phyloP scores from a whole-genome alignment of 2,113 vertebrate genomes.

The Aegithalos caudatus region DNA sequence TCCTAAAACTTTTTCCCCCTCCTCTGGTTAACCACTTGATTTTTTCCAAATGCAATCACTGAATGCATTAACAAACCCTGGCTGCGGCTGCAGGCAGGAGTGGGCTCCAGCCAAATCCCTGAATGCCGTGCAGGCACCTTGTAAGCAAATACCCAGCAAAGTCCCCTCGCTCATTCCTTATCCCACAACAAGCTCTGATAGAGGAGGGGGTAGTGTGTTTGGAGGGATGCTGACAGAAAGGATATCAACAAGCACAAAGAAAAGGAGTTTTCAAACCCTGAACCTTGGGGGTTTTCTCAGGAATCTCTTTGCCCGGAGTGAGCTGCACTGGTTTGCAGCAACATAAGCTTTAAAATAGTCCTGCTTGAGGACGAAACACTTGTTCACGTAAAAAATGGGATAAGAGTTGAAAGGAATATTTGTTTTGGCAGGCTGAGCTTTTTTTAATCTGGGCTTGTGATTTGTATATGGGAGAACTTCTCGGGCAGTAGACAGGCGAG shows the following conservation, averaged over 20 bases:
- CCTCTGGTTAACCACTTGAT: slow-evolving; percentile 73
- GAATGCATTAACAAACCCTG: slow-evolving; percentile 49
- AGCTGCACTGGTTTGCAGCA: background rate
- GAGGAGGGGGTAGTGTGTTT: background rate
- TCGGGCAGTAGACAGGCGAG: background rate
- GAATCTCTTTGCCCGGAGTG: background rate
- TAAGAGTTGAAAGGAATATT: slow-evolving; percentile 33
- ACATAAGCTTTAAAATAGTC: background rate
- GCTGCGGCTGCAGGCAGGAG: slow-evolving; percentile 23
- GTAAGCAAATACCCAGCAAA: slow-evolving; percentile 1
- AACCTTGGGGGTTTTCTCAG: background rate
- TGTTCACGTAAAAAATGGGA: slow-evolving; percentile 6
- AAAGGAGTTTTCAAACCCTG: background rate
- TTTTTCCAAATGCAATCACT: slow-evolving; percentile 73
- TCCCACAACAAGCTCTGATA: fast-evolving
- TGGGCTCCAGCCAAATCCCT: background rate
- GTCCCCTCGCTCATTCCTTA: background rate
- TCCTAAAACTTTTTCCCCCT: slow-evolving; percentile 48
- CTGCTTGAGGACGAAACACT: slow-evolving; percentile 20
- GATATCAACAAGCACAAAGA: background rate
- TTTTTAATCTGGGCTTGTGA: slow-evolving; percentile 6
- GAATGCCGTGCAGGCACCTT: slow-evolving; percentile 28
- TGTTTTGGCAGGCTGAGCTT: slow-evolving; percentile 37
- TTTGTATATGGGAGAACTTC: slow-evolving; percentile 42
- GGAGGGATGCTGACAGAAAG: background rate